phyloP scores from a whole-genome alignment of 2,797 vertebrate genomes.

The Centroberyx gerrardi region DNA sequence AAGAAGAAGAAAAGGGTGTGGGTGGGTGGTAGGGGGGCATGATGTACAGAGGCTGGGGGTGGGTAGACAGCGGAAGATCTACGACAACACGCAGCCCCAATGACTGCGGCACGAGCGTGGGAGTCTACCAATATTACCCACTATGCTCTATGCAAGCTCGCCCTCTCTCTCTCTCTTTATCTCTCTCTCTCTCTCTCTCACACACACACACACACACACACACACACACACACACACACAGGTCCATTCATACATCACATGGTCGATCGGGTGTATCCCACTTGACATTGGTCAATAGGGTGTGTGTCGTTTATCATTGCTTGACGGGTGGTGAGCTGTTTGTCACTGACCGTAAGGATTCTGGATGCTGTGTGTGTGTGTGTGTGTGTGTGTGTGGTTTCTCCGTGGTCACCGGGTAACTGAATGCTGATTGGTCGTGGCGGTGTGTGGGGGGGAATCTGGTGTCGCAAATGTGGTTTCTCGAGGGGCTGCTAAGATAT shows the following conservation, averaged over 20 bases:
- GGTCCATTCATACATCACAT: constrained; percentile 50
- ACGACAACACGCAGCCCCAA: background rate
- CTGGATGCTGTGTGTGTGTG: constrained; percentile 13
- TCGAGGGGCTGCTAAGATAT: background rate
- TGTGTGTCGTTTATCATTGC: constrained; percentile 61
- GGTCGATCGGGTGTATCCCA: constrained; percentile 64
- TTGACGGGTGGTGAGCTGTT: constrained; percentile 31
- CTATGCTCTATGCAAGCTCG: constrained; percentile 25
- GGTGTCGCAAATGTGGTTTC: background rate
- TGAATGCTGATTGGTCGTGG: background rate
- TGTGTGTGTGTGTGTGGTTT: constrained; percentile 25
- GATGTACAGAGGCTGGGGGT: constrained; percentile 16
- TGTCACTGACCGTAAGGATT: background rate
- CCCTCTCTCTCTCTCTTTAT: background rate
- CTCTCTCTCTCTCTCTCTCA: background rate
- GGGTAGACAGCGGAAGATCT: constrained; percentile 33
- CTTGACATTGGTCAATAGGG: constrained; percentile 59
- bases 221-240: constrained; percentile 5
- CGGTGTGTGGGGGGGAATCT: too few relatives aligned
- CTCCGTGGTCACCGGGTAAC: background rate
- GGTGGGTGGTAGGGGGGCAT: background rate
- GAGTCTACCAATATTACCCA: constrained; percentile 55
- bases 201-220: background rate
- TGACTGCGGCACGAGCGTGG: constrained; percentile 24
- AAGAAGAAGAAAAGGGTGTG: background rate